Conservation (phyloP, 64 coral and sea anemone species). For the Stichodactyla helianthus region DNA sequence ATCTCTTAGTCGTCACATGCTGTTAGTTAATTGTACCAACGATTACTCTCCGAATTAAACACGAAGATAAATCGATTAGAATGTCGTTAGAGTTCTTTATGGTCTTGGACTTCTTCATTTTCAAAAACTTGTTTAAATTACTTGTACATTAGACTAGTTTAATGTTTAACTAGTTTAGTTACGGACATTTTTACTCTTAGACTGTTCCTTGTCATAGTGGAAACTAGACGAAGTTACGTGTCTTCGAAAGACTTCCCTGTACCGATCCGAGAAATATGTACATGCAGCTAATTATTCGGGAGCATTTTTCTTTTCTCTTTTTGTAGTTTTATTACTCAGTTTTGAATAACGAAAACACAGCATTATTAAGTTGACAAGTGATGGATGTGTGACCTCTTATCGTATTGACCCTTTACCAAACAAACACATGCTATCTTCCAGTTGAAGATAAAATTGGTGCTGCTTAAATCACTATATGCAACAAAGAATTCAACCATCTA, state of each 20-base stretch:
- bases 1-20: neutral
- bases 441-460: neutral
- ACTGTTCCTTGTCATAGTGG: too few species aligned
- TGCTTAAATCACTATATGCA: neutral
- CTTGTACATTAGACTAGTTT: neutral
- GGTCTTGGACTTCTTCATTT: neutral
- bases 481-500: neutral
- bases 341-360: neutral
- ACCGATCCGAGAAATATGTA: too few species aligned
- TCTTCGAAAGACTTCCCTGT: too few species aligned
- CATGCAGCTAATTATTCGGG: neutral
- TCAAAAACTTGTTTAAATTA: neutral
- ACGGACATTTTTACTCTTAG: neutral
- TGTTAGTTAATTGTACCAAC: neutral
- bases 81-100: neutral
- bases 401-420: constrained; percentile 1
- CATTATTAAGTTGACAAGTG: neutral
- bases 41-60: neutral
- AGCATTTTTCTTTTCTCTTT: neutral
- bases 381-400: neutral
- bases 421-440: neutral
- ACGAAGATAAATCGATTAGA: neutral
- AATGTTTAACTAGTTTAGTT: neutral
- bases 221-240: too few species aligned
- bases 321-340: too few species aligned